A percentile compares a stretch with the other conserved stretches of the same genome.
Conservation (phyloP, 2,888 invertebrate species). For the Drosophila neonasuta region DNA sequence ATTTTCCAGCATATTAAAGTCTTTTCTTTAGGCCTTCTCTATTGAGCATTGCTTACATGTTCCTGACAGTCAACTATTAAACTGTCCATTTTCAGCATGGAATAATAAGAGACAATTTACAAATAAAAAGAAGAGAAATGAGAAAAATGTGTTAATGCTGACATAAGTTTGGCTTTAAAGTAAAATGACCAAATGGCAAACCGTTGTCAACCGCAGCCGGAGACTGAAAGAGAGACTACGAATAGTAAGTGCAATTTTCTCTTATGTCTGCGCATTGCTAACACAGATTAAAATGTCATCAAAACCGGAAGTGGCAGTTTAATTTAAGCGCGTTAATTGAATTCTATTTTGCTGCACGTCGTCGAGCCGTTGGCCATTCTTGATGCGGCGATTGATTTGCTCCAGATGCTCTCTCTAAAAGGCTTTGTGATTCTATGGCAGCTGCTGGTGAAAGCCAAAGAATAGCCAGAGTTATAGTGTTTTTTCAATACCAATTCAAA, state of each 20-base stretch:
- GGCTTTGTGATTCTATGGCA: conserved; percentile 31
- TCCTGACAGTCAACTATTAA: conserved; percentile 36
- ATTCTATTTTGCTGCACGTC: conserved; percentile 70
- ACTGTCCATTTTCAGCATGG: conserved; percentile 48
- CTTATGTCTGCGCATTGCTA: conserved; percentile 31
- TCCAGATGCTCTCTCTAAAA: conserved; percentile 29
- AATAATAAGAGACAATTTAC: conserved; percentile 16
- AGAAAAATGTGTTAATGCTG: not conserved
- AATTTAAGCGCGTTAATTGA: conserved; percentile 80
- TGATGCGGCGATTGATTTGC: conserved; percentile 71
- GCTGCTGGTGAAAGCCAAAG: conserved; percentile 21
- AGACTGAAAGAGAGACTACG: not conserved
- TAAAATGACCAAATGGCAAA: conserved; percentile 35
- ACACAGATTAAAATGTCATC: conserved; percentile 77
- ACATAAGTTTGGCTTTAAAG: conserved; percentile 40
- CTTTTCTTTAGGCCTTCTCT: not conserved
- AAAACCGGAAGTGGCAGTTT: conserved; percentile 81
- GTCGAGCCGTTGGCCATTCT: conserved; percentile 11
- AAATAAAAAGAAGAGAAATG: not conserved
- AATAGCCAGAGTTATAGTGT: conserved; percentile 11
- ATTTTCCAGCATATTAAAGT: not conserved
- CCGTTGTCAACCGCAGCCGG: conserved; percentile 41
- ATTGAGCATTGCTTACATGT: not conserved
- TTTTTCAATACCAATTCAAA: conserved; percentile 35
- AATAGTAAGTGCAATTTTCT: conserved; percentile 40